Percentiles rank a stretch among this genome's conserved stretches.
Evolutionary conservation across 2,113 vertebrate species (phyloP).

Genomic region (Gambusia affinis): DNA sequence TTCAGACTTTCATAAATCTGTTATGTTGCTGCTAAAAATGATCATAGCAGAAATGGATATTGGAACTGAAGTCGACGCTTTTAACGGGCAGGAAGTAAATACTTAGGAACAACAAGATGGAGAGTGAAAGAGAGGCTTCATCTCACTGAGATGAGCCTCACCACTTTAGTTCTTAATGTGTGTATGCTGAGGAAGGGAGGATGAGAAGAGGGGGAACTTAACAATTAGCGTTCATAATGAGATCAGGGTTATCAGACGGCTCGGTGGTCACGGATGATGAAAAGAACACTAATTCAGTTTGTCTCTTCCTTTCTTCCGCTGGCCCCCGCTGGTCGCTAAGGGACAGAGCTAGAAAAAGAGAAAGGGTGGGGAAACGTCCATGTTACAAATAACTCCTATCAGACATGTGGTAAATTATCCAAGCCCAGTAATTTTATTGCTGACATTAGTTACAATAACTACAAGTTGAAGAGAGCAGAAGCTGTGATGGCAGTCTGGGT

Average conservation of each 20-base stretch:
- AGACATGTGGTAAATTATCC: constrained; percentile 64
- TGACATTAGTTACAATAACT: constrained; percentile 58
- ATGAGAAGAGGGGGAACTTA: constrained; percentile 62
- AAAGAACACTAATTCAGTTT: constrained; percentile 82
- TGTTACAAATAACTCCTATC: constrained; percentile 66
- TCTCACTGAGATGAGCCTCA: constrained; percentile 30
- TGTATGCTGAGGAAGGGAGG: constrained; percentile 25
- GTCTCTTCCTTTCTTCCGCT: constrained; percentile 69
- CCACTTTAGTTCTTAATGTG: constrained; percentile 31
- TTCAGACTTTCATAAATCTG: constrained; percentile 62
- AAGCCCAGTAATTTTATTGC: constrained; percentile 51
- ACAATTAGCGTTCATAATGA: constrained; percentile 79
- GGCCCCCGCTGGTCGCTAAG: constrained; percentile 44
- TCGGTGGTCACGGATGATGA: constrained; percentile 78
- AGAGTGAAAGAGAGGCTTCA: constrained; percentile 10
- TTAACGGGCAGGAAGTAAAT: constrained; percentile 70
- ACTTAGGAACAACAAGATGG: constrained; percentile 37
- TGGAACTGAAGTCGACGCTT: constrained; percentile 55
- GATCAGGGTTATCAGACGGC: constrained; percentile 78
- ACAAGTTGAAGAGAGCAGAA: constrained; percentile 35
- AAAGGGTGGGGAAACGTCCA: constrained; percentile 56
- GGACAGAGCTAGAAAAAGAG: constrained; percentile 33
- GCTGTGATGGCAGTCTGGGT: constrained; percentile 7
- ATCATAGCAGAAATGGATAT: constrained; percentile 69
- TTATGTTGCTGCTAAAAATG: constrained; percentile 60